These are phyloP conservation scores for Mesocricetus auratus DNA, from an alignment of 2,113 vertebrate genomes.

Conservation along the genomic window DNA sequence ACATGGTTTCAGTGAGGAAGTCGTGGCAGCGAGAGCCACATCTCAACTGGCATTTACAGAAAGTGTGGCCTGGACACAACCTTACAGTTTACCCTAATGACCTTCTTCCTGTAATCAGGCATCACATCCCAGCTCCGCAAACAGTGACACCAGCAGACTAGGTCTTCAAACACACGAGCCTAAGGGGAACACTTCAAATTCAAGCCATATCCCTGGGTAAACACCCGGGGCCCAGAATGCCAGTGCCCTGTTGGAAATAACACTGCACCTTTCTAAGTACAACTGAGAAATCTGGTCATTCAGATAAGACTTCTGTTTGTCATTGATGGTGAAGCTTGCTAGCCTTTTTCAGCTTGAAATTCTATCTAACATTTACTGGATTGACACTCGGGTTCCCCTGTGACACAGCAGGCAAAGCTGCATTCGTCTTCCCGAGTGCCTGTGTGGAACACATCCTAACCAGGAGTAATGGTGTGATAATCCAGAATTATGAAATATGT, in stretches of 20 bases:
- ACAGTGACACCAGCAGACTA: not conserved
- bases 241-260: fast-evolving
- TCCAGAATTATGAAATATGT: not conserved
- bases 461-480: slow-evolving; percentile 18
- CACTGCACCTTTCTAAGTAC: fast-evolving
- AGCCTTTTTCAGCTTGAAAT: not conserved
- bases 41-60: not conserved
- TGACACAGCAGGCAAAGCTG: fast-evolving
- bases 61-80: not conserved
- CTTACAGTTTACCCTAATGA: not conserved
- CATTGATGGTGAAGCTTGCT: not conserved
- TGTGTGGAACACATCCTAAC: not conserved
- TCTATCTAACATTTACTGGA: not conserved
- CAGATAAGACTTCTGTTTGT: not conserved
- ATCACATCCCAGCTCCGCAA: not conserved
- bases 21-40: too few species aligned
- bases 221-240: fast-evolving
- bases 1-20: too few species aligned
- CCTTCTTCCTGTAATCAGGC: not conserved
- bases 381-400: fast-evolving
- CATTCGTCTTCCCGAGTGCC: not conserved
- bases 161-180: not conserved
- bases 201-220: not conserved
- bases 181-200: not conserved
- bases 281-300: not conserved